Base-by-base conservation (phyloP, 2,888 invertebrate genomes). In the Mantis religiosa region DNA sequence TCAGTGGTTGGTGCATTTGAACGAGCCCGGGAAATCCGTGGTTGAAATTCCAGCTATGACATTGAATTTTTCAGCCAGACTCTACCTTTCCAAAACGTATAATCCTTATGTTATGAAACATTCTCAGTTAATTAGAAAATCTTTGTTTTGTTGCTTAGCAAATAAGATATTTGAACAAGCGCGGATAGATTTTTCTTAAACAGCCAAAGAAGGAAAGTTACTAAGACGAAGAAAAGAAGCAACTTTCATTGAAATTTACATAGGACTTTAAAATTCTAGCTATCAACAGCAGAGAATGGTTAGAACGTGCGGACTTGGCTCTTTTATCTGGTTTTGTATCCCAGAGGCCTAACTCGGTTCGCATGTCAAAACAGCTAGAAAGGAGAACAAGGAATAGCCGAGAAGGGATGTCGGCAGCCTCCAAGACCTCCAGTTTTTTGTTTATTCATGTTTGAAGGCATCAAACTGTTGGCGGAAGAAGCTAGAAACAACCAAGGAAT, bases 271-370 rank as follows among this genome's bases (percentile, higher is more conserved):
- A 87, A 87, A 87, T 87, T 82, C 82, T 12, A 20, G 87, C 87
- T 82, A 87, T 82, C 87, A 87, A 82, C 25, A 27, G 82, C 87
- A 82, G 82, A 41, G 82, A 87, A 87, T 82, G 82, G 87, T 82
- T 87, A 82, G 54, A 20, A 87, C 87, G 87, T 87, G 87, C 87
- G 14, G 87, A 82, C 87, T 87, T 87, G 81, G 87, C 12, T 81
- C 82, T 87, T 87, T 87, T 87, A 87, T 81, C 87, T 87, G 82
- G 81, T 81, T 87, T 87, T 34, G 82, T 34, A 87, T 87, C 87
- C 87, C 87, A 54, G n/a, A 87, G 87, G 87, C n/a, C 82, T 87
- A 82, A 87, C 87, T 82, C 27, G 82, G 81, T 82, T 82, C 87
- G 87, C 87, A 87, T 87, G 28, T 82, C 87, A 34, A 34, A 87